phyloP scores from a whole-genome alignment of 2,113 vertebrate genomes.

The Cephalopterus ornatus region DNA sequence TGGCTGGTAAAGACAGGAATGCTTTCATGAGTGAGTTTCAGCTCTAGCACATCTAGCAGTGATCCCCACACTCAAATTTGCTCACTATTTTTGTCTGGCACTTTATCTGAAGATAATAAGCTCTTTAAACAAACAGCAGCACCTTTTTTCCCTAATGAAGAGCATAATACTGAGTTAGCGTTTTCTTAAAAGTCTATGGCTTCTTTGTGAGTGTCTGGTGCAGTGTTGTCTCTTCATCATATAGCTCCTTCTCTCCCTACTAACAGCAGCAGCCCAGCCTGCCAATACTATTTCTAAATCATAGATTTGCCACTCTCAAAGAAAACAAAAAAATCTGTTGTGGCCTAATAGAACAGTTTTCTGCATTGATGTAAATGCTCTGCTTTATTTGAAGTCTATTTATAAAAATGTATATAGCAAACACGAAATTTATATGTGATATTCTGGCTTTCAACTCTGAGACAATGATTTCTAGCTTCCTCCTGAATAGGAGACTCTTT shows the following conservation, averaged over 20 bases:
- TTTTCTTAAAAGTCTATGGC: background rate
- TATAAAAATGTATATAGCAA: background rate
- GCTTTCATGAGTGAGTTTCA: fast-evolving
- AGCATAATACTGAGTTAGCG: background rate
- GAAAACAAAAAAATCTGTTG: background rate
- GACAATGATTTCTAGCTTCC: background rate
- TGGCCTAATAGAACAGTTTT: background rate
- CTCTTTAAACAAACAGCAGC: background rate
- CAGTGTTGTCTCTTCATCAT: fast-evolving
- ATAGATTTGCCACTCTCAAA: background rate
- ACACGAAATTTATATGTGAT: background rate
- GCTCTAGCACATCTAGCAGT: background rate
- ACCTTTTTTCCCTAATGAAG: background rate
- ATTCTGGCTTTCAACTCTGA: background rate
- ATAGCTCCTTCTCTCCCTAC: background rate
- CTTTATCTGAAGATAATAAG: background rate
- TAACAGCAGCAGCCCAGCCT: background rate
- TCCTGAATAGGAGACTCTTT: background rate
- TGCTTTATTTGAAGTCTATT: background rate
- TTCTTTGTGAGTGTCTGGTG: background rate
- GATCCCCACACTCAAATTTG: background rate
- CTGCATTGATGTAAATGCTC: background rate
- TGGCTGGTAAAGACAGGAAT: background rate
- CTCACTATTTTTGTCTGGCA: background rate
- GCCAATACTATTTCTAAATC: background rate